Conservation (phyloP, 2,888 invertebrate species). For the Chalcosyrphus nemorum region DNA sequence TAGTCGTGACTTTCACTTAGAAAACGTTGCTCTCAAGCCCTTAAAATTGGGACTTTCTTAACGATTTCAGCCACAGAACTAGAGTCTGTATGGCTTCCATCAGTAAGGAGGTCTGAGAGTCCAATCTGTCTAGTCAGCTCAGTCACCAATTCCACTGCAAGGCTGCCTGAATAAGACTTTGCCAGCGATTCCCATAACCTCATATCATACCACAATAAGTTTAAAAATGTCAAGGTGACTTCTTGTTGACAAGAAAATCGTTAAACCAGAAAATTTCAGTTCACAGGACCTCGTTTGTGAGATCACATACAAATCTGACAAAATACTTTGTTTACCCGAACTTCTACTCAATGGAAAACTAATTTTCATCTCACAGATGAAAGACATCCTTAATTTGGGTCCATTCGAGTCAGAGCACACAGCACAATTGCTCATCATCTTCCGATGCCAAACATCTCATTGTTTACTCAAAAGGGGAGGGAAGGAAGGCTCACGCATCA, state of each 20-base stretch:
- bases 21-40: no score
- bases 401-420: slow-evolving; percentile 44
- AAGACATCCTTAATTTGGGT: slow-evolving; percentile 64
- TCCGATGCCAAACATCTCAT: slow-evolving; percentile 18
- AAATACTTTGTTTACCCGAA: no score
- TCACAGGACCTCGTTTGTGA: slow-evolving; percentile 39
- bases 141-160: no score
- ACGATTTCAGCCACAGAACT: no score
- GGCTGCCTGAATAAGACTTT: no score
- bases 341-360: slow-evolving; percentile 46
- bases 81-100: no score
- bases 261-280: slow-evolving; percentile 68
- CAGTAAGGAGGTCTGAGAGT: no score
- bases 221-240: not conserved
- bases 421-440: slow-evolving; percentile 68
- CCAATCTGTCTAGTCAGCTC: no score
- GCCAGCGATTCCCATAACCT: not conserved
- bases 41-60: no score
- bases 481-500: no score
- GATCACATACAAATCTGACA: not conserved
- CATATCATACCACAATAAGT: not conserved
- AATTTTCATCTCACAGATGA: slow-evolving; percentile 53
- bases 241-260: slow-evolving; percentile 14
- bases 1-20: no score
- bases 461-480: slow-evolving; percentile 58